Percentiles rank a stretch among this genome's conserved stretches.
Conservation (phyloP, 2,797 vertebrate genomes). For the Trematomus bernacchii region DNA sequence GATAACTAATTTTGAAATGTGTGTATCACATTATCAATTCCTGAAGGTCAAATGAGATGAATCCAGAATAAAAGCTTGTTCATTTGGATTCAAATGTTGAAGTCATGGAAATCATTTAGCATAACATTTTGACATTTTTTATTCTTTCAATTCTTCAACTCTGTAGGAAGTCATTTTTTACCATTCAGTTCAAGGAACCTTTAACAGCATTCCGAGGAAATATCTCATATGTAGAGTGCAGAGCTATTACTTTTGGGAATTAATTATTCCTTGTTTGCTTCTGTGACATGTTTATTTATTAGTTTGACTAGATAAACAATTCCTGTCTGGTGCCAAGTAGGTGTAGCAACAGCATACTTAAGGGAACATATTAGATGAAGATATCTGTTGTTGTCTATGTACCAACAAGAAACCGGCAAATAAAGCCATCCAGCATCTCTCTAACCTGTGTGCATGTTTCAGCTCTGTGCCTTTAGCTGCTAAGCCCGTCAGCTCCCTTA, state of each 20-base stretch:
- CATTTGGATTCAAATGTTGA: background rate
- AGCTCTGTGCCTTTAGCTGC: conserved; percentile 41
- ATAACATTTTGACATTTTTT: background rate
- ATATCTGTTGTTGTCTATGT: conserved; percentile 69
- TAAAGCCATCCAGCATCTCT: conserved; percentile 70
- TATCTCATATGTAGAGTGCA: conserved; percentile 20
- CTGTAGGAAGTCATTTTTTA: no score
- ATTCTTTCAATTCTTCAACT: background rate
- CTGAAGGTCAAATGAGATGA: background rate
- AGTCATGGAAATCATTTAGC: background rate
- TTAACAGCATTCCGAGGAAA: background rate
- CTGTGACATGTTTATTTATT: conserved; percentile 82
- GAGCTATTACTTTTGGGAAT: conserved; percentile 50
- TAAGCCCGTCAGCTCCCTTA: conserved; percentile 51
- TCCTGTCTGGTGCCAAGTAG: conserved; percentile 60
- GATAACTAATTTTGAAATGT: background rate
- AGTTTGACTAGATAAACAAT: conserved; percentile 74
- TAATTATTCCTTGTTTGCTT: conserved; percentile 65
- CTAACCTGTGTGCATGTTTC: conserved; percentile 61
- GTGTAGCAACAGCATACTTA: conserved; percentile 62
- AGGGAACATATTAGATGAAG: conserved; percentile 78
- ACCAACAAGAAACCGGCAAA: conserved; percentile 69
- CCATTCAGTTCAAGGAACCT: background rate
- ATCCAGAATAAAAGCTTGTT: background rate
- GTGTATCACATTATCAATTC: background rate